Evolutionary conservation across 2,797 vertebrate genomes (phyloP), one percentile per base, ranked within the genome.

Genomic region (Bradypus variegatus): DNA sequence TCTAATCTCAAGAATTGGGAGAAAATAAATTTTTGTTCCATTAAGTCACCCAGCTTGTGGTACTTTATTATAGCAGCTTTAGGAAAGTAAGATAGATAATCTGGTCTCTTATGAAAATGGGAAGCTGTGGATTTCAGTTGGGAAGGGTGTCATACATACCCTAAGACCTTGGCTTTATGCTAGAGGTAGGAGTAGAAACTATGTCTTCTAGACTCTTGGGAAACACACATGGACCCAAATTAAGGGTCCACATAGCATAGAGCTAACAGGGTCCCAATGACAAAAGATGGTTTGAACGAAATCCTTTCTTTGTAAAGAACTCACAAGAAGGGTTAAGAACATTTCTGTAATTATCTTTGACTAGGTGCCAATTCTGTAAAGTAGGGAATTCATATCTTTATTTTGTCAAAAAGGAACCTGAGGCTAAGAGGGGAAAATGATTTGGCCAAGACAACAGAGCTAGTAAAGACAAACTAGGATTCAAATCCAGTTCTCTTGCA

Each of bases 391-490:
- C 50, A 5, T 55, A 69, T n/a, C 23, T 31, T 89, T 87, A 86
- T 45, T 93, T 89, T 83, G 31, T 76, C n/a, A 64, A 79, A 91
- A 58, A 79, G 29, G 6, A 92, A 89, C 60, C 10, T 41, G 62
- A 93, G 25, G 25, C 8, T 36, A 69, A 38, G 48, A 55, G 79
- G 75, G 75, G 88, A 50, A 23, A 91, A 82, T 90, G 7, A 79
- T 93, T 78, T 65, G 45, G 65, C 60, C 60, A 77, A 73, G 73
- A 78, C 21, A 79, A 21, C 4, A 58, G 18, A 80, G 69, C 16
- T 76, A 70, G 41, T 70, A 93, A 88, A 89, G 64, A 50, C 70
- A 93, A 88, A 93, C 60, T 13, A 82, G 36, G 55, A 89, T 78
- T 89, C 27, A 85, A 92, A 93, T 60, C 50, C 50, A 75, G 25